These are phyloP conservation scores for Tribolium madens DNA, from an alignment of 1,140 invertebrate genomes.

Conservation along the genomic window DNA sequence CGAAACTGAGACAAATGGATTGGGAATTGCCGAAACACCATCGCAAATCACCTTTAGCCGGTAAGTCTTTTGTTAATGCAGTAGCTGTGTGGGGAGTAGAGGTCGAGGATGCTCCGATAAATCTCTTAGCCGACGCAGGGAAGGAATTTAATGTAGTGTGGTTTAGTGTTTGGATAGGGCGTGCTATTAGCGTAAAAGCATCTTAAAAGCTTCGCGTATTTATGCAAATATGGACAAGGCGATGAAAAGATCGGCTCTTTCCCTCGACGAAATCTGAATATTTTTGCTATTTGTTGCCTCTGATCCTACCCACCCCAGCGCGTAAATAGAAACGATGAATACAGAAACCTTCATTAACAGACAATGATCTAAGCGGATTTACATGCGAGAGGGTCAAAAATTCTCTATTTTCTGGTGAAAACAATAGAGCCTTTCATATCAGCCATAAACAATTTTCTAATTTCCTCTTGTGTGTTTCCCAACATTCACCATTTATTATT, in stretches of 20 bases:
- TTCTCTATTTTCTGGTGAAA: background rate
- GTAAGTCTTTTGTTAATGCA: constrained; percentile 53
- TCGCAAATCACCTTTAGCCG: constrained; percentile 63
- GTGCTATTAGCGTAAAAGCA: constrained; percentile 25
- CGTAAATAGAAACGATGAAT: constrained; percentile 12
- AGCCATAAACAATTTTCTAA: background rate
- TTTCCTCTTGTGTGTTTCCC: background rate
- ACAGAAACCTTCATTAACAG: constrained; percentile 28
- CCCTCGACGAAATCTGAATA: constrained; percentile 8
- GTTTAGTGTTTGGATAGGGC: constrained; percentile 31
- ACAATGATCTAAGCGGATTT: constrained; percentile 4
- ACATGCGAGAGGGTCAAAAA: background rate
- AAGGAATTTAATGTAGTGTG: constrained; percentile 31
- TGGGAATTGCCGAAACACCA: constrained; percentile 63
- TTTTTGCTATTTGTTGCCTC: constrained; percentile 22
- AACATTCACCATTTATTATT: background rate
- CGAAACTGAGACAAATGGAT: constrained; percentile 62
- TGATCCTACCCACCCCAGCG: background rate
- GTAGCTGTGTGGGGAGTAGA: background rate
- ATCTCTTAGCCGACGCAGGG: background rate
- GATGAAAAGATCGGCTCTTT: constrained; percentile 6
- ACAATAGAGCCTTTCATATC: background rate
- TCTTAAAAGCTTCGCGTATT: constrained; percentile 7
- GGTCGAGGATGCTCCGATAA: constrained; percentile 11
- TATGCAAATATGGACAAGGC: constrained; percentile 30